These are phyloP conservation scores for Trichomycterus rosablanca DNA, from an alignment of 2,113 vertebrate species.

Conservation along the genomic window DNA sequence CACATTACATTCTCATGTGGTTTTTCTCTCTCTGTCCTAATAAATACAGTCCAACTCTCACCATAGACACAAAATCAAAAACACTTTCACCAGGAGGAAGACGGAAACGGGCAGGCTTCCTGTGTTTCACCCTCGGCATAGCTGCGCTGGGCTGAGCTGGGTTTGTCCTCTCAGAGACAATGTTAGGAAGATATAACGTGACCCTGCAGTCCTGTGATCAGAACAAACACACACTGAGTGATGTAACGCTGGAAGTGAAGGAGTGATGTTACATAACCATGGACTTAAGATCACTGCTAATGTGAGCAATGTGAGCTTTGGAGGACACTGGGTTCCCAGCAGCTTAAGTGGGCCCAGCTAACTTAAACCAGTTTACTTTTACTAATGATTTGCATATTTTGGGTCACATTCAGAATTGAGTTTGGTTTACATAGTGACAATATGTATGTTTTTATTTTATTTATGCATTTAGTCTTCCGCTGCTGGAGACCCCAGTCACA, in stretches of 20 bases:
- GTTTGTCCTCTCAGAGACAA: slow-evolving; percentile 5
- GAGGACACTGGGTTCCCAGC: too few species aligned
- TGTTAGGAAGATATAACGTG: slow-evolving; percentile 7
- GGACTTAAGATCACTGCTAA: too few species aligned
- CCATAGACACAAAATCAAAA: slow-evolving; percentile 21
- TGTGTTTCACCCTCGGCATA: slow-evolving; percentile 29
- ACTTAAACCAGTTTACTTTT: too few species aligned
- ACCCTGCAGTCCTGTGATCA: not conserved
- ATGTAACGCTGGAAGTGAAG: not conserved
- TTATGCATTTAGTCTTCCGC: too few species aligned
- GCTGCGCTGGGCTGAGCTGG: slow-evolving; percentile 18
- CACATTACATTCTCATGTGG: not conserved
- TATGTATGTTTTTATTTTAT: too few species aligned
- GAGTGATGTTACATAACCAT: not conserved
- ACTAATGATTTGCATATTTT: too few species aligned
- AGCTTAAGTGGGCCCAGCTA: too few species aligned
- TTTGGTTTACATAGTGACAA: too few species aligned
- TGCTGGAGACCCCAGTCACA: too few species aligned
- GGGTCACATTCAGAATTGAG: not conserved
- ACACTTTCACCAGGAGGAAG: slow-evolving; percentile 40
- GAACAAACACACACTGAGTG: not conserved
- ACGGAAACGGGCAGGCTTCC: slow-evolving; percentile 38
- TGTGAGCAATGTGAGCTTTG: too few species aligned
- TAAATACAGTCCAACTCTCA: slow-evolving; percentile 9
- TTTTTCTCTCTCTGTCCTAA: not conserved